Evolutionary conservation across 2,113 vertebrate genomes (phyloP), one percentile per base, ranked within the genome.

Genomic region (Lasiurus cinereus): DNA sequence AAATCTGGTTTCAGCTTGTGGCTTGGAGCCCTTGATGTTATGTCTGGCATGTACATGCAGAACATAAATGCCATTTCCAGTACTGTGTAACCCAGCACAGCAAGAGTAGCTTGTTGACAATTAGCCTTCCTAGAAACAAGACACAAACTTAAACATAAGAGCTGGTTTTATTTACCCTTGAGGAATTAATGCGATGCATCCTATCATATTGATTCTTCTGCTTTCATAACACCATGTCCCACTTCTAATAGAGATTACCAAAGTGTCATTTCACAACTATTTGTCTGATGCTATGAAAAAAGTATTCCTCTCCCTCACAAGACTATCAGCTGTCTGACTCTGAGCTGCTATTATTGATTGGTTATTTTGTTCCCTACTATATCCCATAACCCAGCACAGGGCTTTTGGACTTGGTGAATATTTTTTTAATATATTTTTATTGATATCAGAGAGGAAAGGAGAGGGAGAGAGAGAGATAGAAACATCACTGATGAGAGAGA

Each of bases 1-100:
- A 77, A 52, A 90, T 96, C 67, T 88, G 67, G 91, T 82, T 94
- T 86, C 62, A 67, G 95, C 21, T 92, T 80, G 48, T 70, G 91
- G 89, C 56, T 93, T 96, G 82, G 62, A 96, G 95, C 36, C 67
- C 56, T 72, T 18, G 50, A 18, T 59, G 31, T 76, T 82, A 94
- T 88, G 90, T 80, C 84, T 78, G 87, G 33, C 29, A 62, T 86
- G 95, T 92, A 96, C 73, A 27, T 1, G 16, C 0, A 92, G 67
- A 97, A 43, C 46, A 86, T 64, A 24, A 92, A 92, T 72, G 91
- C n/a, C 54, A 67, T 52, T 62, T 98, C 24, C 7, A 83, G 62
- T 52, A 31, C 33, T 1, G 0, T 39, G 83, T 3, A 72, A 80
- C 74, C 80, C 76, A 83, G n/a, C 88, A 84, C 67, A 19, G 48